Conservation (phyloP, 2,888 invertebrate genomes). For the Strigamia transsilvanica region DNA sequence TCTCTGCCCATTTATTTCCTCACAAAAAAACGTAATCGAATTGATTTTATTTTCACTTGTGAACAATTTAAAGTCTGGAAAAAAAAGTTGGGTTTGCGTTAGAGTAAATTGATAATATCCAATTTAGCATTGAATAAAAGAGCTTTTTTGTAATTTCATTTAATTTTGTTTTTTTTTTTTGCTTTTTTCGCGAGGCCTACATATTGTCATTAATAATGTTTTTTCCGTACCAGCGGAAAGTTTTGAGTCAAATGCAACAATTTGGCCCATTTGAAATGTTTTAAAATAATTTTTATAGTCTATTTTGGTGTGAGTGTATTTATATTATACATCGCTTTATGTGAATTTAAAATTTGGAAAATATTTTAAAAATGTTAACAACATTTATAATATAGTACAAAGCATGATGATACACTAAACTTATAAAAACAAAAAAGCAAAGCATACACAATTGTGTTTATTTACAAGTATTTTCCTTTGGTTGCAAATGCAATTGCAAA, state of each 20-base stretch:
- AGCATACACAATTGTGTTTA: not conserved
- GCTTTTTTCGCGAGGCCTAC: slow-evolving; percentile 30
- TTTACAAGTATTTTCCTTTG: not conserved
- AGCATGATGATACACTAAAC: slow-evolving; percentile 3
- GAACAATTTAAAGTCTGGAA: slow-evolving; percentile 1
- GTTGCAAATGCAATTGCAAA: slow-evolving; percentile 10
- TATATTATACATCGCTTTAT: slow-evolving; percentile 32
- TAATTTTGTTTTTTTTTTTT: not conserved
- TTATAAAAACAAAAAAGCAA: not conserved
- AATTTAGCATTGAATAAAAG: slow-evolving; percentile 16
- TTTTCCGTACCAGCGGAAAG: slow-evolving; percentile 41
- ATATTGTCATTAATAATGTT: not conserved
- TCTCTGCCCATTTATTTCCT: not conserved
- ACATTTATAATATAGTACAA: slow-evolving; percentile 23
- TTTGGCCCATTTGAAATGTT: slow-evolving; percentile 11
- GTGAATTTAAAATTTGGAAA: slow-evolving; percentile 40
- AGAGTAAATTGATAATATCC: slow-evolving; percentile 47
- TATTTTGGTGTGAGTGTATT: slow-evolving; percentile 41
- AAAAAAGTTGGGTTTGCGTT: slow-evolving; percentile 5
- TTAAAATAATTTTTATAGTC: slow-evolving; percentile 24
- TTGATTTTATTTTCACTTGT: slow-evolving; percentile 20
- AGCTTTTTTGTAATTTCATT: not conserved
- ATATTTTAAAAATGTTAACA: slow-evolving; percentile 34
- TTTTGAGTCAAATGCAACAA: slow-evolving; percentile 5
- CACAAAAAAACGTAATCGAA: slow-evolving; percentile 26